phyloP scores from a whole-genome alignment of 2,113 vertebrate species.

The Semnornis frantzii region DNA sequence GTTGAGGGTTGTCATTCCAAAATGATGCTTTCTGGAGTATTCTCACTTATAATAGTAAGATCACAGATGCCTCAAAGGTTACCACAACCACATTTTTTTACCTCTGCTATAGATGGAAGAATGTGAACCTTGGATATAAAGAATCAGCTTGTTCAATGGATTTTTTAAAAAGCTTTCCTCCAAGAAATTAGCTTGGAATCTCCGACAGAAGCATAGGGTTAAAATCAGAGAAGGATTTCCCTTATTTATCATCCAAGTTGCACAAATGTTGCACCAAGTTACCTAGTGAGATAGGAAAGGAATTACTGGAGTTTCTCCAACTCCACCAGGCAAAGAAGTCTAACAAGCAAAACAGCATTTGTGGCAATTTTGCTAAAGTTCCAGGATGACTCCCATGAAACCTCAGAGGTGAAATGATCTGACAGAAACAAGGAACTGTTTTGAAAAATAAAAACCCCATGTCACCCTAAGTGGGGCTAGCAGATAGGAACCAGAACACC shows the following conservation, averaged over 20 bases:
- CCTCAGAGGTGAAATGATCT: background rate
- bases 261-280: background rate
- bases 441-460: background rate
- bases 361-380: background rate
- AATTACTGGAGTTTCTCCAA: constrained; percentile 13
- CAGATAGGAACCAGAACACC: background rate
- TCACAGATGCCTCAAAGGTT: background rate
- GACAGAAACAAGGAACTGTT: background rate
- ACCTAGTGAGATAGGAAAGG: background rate
- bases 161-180: background rate
- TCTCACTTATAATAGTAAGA: background rate
- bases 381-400: background rate
- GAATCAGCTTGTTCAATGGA: background rate
- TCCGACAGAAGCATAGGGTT: background rate
- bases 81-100: background rate
- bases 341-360: background rate
- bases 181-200: background rate
- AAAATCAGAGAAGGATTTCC: background rate
- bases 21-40: background rate
- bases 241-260: background rate
- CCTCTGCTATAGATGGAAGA: background rate
- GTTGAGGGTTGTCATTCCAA: background rate
- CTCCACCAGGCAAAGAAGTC: background rate
- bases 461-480: background rate
- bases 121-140: background rate